Evolutionary conservation across 53 echinoderm and acorn worm species (phyloP).

Genomic region (Echinarachnius parma): DNA sequence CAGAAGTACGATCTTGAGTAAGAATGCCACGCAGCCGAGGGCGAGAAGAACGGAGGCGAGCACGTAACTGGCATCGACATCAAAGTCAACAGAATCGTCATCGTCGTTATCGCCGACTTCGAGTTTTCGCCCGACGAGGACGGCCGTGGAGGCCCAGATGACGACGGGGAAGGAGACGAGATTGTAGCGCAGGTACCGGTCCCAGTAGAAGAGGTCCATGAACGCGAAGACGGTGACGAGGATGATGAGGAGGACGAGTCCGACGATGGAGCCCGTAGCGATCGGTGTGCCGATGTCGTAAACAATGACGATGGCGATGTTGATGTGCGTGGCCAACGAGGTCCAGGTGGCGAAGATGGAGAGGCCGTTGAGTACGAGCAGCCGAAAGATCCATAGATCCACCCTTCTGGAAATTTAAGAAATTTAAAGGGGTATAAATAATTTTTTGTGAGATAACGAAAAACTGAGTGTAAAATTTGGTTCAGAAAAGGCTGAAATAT

Average conservation of each 20-base stretch:
- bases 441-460: no score
- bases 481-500: no score
- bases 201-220: constrained; percentile 45
- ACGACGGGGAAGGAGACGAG: constrained; percentile 45
- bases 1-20: constrained; percentile 10
- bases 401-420: constrained; percentile 26
- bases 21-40: constrained; percentile 11
- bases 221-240: constrained; percentile 37
- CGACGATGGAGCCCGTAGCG: constrained; percentile 17
- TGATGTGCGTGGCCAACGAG: constrained; percentile 31
- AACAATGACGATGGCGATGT: constrained; percentile 22
- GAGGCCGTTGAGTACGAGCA: constrained; percentile 59
- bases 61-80: constrained; percentile 18
- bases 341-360: constrained; percentile 56
- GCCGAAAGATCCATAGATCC: constrained; percentile 37
- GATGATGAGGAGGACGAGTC: constrained; percentile 31
- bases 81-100: no score
- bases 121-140: constrained; percentile 7
- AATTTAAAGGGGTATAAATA: no score
- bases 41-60: constrained; percentile 7
- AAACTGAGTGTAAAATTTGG: no score
- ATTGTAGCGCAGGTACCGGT: constrained; percentile 50
- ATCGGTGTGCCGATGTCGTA: constrained; percentile 35
- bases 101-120: no score
- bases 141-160: constrained; percentile 29